Percentiles rank a stretch among this genome's conserved stretches.
Conservation (phyloP, 2,888 invertebrate genomes). For the Pedicia rivosa region DNA sequence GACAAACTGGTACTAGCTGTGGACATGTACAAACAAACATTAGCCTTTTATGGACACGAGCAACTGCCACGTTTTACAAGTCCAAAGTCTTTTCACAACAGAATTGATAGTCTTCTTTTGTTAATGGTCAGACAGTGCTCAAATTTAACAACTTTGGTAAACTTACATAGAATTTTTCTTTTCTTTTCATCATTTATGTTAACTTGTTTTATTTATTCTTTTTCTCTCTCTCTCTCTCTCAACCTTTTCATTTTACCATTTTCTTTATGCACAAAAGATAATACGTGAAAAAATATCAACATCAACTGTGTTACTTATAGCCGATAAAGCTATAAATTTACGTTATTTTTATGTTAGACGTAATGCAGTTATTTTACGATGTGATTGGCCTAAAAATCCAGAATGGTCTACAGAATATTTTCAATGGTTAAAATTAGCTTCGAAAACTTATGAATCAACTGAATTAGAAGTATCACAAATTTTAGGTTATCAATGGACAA, state of each 20-base stretch:
- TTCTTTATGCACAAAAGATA: conserved; percentile 37
- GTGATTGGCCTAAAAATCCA: conserved; percentile 48
- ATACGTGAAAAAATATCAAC: conserved; percentile 64
- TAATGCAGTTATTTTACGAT: conserved; percentile 52
- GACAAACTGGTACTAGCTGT: conserved; percentile 37
- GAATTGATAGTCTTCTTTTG: conserved; percentile 51
- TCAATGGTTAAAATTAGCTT: conserved; percentile 43
- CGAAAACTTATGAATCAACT: conserved; percentile 44
- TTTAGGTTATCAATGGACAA: conserved; percentile 48
- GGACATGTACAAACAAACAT: conserved; percentile 43
- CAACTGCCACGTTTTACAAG: conserved; percentile 48
- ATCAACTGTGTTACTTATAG: conserved; percentile 54
- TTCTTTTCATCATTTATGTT: neutral
- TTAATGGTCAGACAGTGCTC: conserved; percentile 49
- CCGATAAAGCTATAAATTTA: conserved; percentile 44
- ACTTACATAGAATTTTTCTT: conserved; percentile 14
- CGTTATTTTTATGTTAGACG: conserved; percentile 46
- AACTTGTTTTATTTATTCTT: neutral
- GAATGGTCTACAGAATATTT: conserved; percentile 53
- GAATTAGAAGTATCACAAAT: conserved; percentile 52
- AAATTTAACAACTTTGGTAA: conserved; percentile 49
- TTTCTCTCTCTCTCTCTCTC: neutral
- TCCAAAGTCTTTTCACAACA: conserved; percentile 47
- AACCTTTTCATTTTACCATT: neutral
- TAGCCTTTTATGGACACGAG: conserved; percentile 50